Evolutionary conservation across 23 tunicate genomes (phyloP).

Genomic region (Trididemnum nubilum): DNA sequence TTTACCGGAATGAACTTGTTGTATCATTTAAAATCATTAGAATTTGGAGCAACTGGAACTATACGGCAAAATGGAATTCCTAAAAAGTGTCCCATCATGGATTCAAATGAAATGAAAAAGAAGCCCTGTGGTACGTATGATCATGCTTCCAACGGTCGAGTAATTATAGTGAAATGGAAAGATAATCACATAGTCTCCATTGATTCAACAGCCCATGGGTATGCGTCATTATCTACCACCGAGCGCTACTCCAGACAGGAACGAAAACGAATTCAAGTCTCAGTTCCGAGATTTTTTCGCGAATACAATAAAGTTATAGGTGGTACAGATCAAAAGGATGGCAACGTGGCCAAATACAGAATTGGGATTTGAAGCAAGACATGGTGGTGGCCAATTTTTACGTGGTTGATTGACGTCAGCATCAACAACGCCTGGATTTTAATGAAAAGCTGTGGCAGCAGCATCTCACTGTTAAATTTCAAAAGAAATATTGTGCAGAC

Average conservation of each 20-base stretch:
- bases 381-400: slow-evolving; percentile 12
- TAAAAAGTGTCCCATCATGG: slow-evolving; percentile 1
- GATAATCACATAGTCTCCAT: background rate
- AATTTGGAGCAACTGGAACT: slow-evolving; percentile 1
- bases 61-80: slow-evolving; percentile 11
- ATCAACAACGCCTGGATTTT: slow-evolving; percentile 18
- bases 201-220: slow-evolving; percentile 11
- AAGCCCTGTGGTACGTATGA: background rate
- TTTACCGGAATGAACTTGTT: slow-evolving; percentile 11
- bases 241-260: slow-evolving; percentile 8
- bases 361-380: slow-evolving; percentile 1
- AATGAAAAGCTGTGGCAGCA: background rate
- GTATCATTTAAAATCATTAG: background rate
- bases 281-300: background rate
- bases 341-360: background rate
- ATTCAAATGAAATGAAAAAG: background rate
- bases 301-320: slow-evolving; percentile 15
- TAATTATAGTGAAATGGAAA: slow-evolving; percentile 12
- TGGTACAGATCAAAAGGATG: slow-evolving; percentile 20
- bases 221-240: background rate
- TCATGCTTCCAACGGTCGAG: slow-evolving; percentile 6
- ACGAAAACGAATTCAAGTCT: slow-evolving; percentile 5
- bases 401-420: slow-evolving; percentile 23
- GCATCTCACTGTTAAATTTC: background rate
- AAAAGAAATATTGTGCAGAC: background rate